Percentiles rank a stretch among this genome's conserved stretches.
Evolutionary conservation across 2,113 vertebrate genomes (phyloP).

Genomic region (Poeciliopsis retropinna): DNA sequence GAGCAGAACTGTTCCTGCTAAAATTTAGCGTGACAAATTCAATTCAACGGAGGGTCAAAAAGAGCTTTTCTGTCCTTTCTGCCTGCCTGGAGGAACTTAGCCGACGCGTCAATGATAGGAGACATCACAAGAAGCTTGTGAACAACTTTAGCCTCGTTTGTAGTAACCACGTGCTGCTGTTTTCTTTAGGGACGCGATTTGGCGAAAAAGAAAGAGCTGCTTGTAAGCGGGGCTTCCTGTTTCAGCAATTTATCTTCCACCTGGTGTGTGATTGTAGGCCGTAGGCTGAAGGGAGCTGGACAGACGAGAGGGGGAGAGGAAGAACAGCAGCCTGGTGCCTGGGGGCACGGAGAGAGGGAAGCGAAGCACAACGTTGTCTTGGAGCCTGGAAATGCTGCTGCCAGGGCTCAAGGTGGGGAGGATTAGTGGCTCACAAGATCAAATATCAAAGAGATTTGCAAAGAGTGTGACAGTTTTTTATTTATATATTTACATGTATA

Average conservation of each 20-base stretch:
- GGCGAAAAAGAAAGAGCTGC: not conserved
- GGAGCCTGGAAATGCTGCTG: constrained; percentile 28
- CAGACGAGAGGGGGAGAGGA: constrained; percentile 58
- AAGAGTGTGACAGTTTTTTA: not conserved
- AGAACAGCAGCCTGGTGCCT: constrained; percentile 30
- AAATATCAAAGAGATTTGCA: not conserved
- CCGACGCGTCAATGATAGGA: not conserved
- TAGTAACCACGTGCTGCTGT: not conserved
- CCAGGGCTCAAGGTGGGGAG: constrained; percentile 44
- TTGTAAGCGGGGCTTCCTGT: not conserved
- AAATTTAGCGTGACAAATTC: constrained; percentile 40
- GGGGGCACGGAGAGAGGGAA: constrained; percentile 40
- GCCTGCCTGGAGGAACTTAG: not conserved
- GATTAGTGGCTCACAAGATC: not conserved
- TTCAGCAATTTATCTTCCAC: not conserved
- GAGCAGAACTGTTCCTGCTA: constrained; percentile 37
- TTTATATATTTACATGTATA: not conserved
- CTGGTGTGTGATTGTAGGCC: constrained; percentile 50
- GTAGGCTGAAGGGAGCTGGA: constrained; percentile 65
- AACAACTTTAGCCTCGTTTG: not conserved
- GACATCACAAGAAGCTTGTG: not conserved
- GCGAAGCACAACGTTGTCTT: constrained; percentile 27
- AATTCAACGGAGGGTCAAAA: constrained; percentile 16
- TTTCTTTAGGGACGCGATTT: not conserved
- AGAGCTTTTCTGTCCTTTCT: not conserved